Base-by-base conservation (phyloP, 2,113 vertebrate species). In the Saguinus midas region DNA sequence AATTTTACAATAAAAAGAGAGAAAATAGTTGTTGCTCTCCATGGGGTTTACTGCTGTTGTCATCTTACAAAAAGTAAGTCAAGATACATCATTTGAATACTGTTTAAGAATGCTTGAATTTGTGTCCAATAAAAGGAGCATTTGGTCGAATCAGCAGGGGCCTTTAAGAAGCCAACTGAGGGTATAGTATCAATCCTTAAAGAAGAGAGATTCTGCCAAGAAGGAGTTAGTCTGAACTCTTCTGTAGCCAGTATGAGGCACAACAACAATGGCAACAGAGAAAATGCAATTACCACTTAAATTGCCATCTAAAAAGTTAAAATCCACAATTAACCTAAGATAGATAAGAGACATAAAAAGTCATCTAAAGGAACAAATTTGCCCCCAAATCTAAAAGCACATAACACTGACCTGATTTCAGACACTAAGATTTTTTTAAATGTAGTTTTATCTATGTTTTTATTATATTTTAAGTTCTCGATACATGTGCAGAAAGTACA, bases 1-100 rank as follows among this genome's bases (percentile, higher is more conserved):
- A 57, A 92, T 76, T 94, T 88, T 85, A 81, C 29, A 85, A 75
- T 72, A 80, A 58, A 95, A 83, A 90, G 27, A 37, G 13, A 94
- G 21, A 68, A 92, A 43, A 72, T 32, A 50, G 32, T 48, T 81
- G 20, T n/a, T 94, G 40, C 1, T 96, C 48, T 48, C 37, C 50
- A 12, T 43, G 20, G 48, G 55, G n/a, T 58, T 66, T 88, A 37
- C 73, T 61, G 18, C 50, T 87, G 61, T 86, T 55, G 21, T 45
- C 83, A 6, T 48, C 75, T 78, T 83, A 79, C 72, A 50, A 35
- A 72, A 79, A 66, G 35, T 43, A 35, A 48, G 35, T 81, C 88
- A 72, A 78, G 48, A 90, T 90, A 93, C 83, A 57, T 9, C 76
- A 52, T 52, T 43, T 55, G 17, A 57, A 95, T 61, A 52, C 35